A percentile compares a stretch with the other conserved stretches of the same genome.
Evolutionary conservation across 1,140 invertebrate genomes (phyloP).

Genomic region (Asbolus verrucosus): DNA sequence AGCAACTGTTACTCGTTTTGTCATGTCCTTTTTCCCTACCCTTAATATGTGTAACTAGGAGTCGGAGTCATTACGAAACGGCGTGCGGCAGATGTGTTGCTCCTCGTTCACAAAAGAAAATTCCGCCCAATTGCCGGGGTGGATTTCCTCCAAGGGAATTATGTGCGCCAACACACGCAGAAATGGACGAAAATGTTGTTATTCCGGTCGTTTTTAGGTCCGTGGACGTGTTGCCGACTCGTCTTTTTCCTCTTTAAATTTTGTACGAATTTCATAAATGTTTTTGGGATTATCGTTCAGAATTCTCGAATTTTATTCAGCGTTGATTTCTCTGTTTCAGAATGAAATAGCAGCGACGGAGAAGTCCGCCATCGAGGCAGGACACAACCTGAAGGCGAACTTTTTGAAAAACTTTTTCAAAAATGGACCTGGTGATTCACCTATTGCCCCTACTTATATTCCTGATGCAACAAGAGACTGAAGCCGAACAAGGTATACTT

Average conservation of each 20-base stretch:
- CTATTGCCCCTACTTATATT: background rate
- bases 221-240: too few species aligned
- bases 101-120: background rate
- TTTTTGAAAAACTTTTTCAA: slow-evolving; percentile 7
- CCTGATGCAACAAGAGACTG: background rate
- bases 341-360: slow-evolving; percentile 24
- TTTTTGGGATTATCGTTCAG: background rate
- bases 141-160: background rate
- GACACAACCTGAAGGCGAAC: background rate
- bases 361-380: slow-evolving; percentile 14
- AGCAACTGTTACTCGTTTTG: too few species aligned
- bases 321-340: slow-evolving; percentile 20
- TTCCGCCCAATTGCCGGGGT: background rate
- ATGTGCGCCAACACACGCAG: background rate
- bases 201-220: too few species aligned
- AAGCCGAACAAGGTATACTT: slow-evolving; percentile 30
- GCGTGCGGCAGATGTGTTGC: background rate
- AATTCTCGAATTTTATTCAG: background rate
- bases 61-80: too few species aligned
- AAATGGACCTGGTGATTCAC: slow-evolving; percentile 21
- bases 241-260: too few species aligned
- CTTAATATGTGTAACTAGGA: too few species aligned
- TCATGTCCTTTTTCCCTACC: too few species aligned
- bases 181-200: too few species aligned
- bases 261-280: too few species aligned